phyloP scores from a whole-genome alignment of 2,888 invertebrate genomes.

The Epistrophe grossulariae region DNA sequence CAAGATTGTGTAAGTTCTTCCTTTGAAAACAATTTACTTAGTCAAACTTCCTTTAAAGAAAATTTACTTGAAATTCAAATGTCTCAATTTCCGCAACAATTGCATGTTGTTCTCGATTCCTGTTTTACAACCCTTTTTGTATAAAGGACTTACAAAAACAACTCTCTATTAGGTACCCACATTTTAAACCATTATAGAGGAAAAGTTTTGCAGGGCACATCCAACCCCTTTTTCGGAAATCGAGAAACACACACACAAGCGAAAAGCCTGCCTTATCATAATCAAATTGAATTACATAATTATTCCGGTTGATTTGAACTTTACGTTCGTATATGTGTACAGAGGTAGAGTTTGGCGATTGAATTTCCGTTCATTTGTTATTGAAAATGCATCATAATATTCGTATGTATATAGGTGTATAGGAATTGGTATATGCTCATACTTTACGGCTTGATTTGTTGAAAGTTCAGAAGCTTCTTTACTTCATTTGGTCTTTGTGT shows the following conservation, averaged over 20 bases:
- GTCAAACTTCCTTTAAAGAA: not conserved
- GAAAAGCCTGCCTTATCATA: conserved; percentile 66
- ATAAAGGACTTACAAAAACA: not conserved
- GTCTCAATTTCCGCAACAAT: conserved; percentile 20
- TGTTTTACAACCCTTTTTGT: not conserved
- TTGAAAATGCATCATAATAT: not conserved
- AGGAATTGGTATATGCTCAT: not conserved
- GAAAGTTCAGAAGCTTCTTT: conserved; percentile 39
- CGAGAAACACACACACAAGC: conserved; percentile 20
- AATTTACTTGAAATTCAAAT: conserved; percentile 1
- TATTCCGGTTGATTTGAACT: conserved; percentile 76
- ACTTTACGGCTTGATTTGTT: conserved; percentile 4
- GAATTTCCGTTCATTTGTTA: conserved; percentile 57
- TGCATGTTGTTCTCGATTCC: not conserved
- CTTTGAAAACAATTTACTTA: not conserved
- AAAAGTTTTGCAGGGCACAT: not conserved
- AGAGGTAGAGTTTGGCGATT: conserved; percentile 51
- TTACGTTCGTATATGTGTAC: conserved; percentile 48
- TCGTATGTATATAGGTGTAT: too few relatives aligned
- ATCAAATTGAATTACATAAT: conserved; percentile 75
- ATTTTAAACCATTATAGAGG: not conserved
- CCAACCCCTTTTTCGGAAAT: conserved; percentile 20
- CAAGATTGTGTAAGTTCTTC: not conserved
- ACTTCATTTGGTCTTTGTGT: conserved; percentile 49
- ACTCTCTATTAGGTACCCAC: not conserved